Base-by-base conservation (phyloP, 2,888 invertebrate genomes). In the Luffia ferchaultella region DNA sequence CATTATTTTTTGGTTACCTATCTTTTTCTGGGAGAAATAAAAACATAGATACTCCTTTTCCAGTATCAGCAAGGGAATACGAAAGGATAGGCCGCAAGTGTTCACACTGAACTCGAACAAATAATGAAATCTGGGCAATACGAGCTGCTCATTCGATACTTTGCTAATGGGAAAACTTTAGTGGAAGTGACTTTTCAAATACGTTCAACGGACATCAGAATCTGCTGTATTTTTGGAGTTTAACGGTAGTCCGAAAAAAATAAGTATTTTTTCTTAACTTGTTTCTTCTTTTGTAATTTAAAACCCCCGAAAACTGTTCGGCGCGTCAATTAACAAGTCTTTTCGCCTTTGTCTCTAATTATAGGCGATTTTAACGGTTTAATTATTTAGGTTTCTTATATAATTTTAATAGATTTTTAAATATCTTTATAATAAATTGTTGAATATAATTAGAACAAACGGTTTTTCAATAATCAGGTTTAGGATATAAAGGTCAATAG, bases 221-320 rank as follows among this genome's bases (percentile, higher is more conserved):
- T 43, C n/a, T 16, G 17, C 18, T n/a, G n/a, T n/a, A n/a, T n/a
- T n/a, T n/a, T 48, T 47, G 45, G 20, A n/a, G 18, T 40, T 9
- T 17, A 18, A 30, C 15, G 18, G 42, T 41, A 19, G 44, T 16
- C 51, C 55, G 54, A 55, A 58, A 54, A 49, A 12, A 42, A 56
- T 52, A 57, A 57, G 57, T 60, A 60, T 55, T 61, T 60, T 60
- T 61, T 60, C 60, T 61, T 59, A 60, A 54, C n/a, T n/a, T n/a
- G n/a, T 61, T 59, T 45, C 48, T 55, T 54, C 55, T 56, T 43
- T 42, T 57, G 54, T 55, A 57, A 59, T 57, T 58, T 46, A 49
- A 46, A 51, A 48, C 44, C 18, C 16, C 16, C 40, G 16, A 16
- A 20, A 20, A 40, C 16, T 17, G 47, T n/a, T 47, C 9, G 16